Evolutionary conservation across 2,888 invertebrate species (phyloP).

Genomic region (Leptinotarsa haldemani): DNA sequence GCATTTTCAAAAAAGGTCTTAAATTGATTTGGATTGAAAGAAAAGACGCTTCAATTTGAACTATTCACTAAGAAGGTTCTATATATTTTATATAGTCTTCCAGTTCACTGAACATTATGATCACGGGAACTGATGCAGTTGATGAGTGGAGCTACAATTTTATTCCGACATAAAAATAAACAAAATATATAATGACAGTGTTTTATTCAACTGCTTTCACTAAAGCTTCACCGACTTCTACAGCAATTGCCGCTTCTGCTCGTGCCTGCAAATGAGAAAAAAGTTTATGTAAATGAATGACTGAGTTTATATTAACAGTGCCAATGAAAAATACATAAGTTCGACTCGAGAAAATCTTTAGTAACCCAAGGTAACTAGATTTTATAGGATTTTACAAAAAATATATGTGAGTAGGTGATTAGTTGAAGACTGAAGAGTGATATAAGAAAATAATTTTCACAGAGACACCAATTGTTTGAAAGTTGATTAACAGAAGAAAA

Average conservation of each 20-base stretch:
- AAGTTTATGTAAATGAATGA: too few species aligned
- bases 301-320: background rate
- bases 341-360: slow-evolving; percentile 58
- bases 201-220: slow-evolving; percentile 82
- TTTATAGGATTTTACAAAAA: too few species aligned
- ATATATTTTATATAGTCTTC: background rate
- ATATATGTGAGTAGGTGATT: too few species aligned
- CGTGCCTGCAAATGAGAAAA: slow-evolving; percentile 69
- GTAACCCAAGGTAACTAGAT: too few species aligned
- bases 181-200: slow-evolving; percentile 37
- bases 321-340: background rate
- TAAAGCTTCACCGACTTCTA: slow-evolving; percentile 95
- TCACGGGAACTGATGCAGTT: background rate
- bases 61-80: background rate
- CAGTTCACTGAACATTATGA: background rate
- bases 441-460: too few species aligned
- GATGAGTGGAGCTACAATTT: slow-evolving; percentile 23
- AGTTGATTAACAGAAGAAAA: too few species aligned
- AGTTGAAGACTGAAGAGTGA: too few species aligned
- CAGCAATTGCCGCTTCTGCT: slow-evolving; percentile 92
- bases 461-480: too few species aligned
- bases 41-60: background rate
- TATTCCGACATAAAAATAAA: slow-evolving; percentile 41
- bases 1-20: too few species aligned
- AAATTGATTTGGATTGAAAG: background rate